Base-by-base conservation (phyloP, 2,797 vertebrate species). In the Synaphobranchus kaupii region DNA sequence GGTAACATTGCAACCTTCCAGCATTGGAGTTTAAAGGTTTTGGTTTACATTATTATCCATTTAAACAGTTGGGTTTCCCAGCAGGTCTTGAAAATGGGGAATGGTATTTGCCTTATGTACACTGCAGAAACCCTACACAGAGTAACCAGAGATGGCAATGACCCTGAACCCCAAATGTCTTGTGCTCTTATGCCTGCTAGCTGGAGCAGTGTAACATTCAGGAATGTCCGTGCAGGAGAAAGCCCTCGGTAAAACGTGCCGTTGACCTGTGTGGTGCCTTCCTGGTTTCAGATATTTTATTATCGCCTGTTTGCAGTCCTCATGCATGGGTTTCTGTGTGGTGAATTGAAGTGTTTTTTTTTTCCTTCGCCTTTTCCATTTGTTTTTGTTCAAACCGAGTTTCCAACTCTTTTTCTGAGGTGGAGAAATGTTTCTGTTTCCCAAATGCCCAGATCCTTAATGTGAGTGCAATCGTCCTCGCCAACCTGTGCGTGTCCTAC, bases 401-500 rank as follows among this genome's bases (percentile, higher is more conserved):
- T 12, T 63, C 66, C 25, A 71, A 17, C 34, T 84, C 39, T 8
- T 68, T 1, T 50, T 82, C 54, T 34, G 68, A 44, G 78, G 48
- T 87, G 2, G 0, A 50, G 34, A 56, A 58, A 44, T 31, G 4
- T 22, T 60, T 76, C 39, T 34, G 39, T 15, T 88, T 47, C 73
- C n/a, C 39, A n/a, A 48, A 54, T 17, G 31, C 90, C 71, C 88
- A 97, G 97, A 98, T 99, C 92, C 95, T 99, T 31, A 95, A 96
- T 0, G 97, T 99, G 66, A 99, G 98, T 50, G 98, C 98, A 0
- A 96, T 98, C 84, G 98, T 99, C 73, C 93, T 99, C 90, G 98
- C 98, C 84, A 99, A 99, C 94, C 96, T 99, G 85, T 99, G 98
- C 0, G 98, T 99, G 85, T 98, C 98, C 66, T 99, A 99, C 93